phyloP scores from a whole-genome alignment of 1,140 invertebrate species.

The Musca vetustissima region DNA sequence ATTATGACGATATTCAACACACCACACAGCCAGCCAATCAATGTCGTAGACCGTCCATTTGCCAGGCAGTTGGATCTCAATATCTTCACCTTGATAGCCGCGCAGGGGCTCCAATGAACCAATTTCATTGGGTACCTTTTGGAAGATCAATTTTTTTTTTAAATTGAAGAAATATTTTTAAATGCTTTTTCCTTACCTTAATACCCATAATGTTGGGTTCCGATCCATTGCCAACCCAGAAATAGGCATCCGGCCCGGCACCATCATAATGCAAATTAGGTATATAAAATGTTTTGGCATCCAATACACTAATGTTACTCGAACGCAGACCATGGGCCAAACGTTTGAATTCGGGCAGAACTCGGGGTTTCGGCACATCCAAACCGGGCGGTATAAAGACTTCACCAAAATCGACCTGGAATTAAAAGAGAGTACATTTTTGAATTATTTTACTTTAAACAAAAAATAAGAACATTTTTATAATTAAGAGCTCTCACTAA shows the following conservation, averaged over 20 bases:
- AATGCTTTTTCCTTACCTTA: slow-evolving; percentile 71
- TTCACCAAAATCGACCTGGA: slow-evolving; percentile 83
- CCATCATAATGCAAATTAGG: slow-evolving; percentile 92
- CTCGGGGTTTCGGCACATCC: slow-evolving; percentile 72
- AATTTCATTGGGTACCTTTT: slow-evolving; percentile 86
- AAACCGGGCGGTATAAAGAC: slow-evolving; percentile 75
- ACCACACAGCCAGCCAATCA: slow-evolving; percentile 90
- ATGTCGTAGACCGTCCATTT: slow-evolving; percentile 87
- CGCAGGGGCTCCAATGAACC: slow-evolving; percentile 77
- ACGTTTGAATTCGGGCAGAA: slow-evolving; percentile 81
- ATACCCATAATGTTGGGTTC: slow-evolving; percentile 80
- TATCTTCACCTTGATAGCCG: slow-evolving; percentile 86
- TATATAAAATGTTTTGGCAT: slow-evolving; percentile 90
- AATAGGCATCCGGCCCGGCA: slow-evolving; percentile 85
- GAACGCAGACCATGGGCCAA: slow-evolving; percentile 84
- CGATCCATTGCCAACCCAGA: slow-evolving; percentile 86
- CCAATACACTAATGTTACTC: slow-evolving; percentile 86
- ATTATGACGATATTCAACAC: slow-evolving; percentile 81
- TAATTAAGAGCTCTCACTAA: too few relatives aligned
- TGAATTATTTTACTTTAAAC: not conserved
- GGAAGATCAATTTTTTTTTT: too few relatives aligned
- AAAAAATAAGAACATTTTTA: too few relatives aligned
- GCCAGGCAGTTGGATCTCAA: slow-evolving; percentile 83
- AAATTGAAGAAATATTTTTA: not conserved
- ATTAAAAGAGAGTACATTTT: slow-evolving; percentile 11